These are phyloP conservation scores for Cariama cristata DNA, from an alignment of 2,113 vertebrate species.

Conservation along the genomic window DNA sequence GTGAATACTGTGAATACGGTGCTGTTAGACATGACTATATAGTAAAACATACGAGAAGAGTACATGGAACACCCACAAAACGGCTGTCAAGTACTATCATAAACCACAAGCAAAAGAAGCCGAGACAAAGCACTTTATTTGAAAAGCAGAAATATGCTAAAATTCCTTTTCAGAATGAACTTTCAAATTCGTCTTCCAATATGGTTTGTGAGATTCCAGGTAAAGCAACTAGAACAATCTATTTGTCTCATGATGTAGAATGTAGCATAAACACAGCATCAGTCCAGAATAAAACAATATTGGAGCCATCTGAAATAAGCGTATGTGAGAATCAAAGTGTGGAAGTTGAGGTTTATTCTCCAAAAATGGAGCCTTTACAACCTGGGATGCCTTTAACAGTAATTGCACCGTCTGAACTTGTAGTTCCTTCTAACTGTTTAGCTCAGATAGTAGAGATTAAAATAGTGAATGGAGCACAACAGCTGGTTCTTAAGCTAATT, in stretches of 20 bases:
- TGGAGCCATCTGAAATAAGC: conserved; percentile 2
- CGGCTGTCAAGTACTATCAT: neutral
- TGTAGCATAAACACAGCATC: conserved; percentile 29
- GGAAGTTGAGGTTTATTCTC: conserved; percentile 82
- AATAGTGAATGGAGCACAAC: conserved; percentile 89
- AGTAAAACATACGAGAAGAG: conserved; percentile 87
- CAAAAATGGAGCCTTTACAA: conserved; percentile 80
- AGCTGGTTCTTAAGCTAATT: conserved; percentile 89
- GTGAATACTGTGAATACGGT: conserved; percentile 90
- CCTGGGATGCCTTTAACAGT: conserved; percentile 89
- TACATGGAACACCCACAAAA: conserved; percentile 78
- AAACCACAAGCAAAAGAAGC: conserved; percentile 58
- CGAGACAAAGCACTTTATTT: conserved; percentile 41
- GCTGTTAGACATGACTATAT: conserved; percentile 91
- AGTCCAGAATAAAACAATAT: conserved; percentile 12
- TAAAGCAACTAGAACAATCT: neutral
- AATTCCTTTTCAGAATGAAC: conserved; percentile 13
- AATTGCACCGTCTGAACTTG: conserved; percentile 86
- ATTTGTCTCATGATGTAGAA: neutral
- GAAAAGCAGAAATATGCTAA: conserved; percentile 5
- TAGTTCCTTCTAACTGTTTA: conserved; percentile 89
- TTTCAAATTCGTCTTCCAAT: conserved; percentile 15
- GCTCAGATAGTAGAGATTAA: conserved; percentile 94
- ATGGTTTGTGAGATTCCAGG: conserved; percentile 19
- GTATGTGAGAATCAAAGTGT: conserved; percentile 72